Evolutionary conservation across 2,888 invertebrate species (phyloP).

Genomic region (Pardosa pseudoannulata): DNA sequence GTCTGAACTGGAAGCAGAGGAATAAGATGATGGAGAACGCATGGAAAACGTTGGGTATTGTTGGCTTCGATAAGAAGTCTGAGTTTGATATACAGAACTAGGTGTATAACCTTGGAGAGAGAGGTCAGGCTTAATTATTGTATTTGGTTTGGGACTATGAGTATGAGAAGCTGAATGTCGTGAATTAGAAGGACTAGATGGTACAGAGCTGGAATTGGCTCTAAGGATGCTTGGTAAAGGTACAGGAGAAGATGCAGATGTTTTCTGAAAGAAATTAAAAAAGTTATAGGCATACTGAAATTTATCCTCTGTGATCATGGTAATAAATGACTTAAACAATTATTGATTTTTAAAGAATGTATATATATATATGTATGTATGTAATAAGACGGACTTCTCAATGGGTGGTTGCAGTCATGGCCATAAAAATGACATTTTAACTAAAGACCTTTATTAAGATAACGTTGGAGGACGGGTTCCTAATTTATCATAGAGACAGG

Average conservation of each 20-base stretch:
- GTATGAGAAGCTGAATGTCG: constrained; percentile 35
- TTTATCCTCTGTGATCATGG: no score
- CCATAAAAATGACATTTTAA: no score
- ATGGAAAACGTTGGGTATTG: constrained; percentile 77
- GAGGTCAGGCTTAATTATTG: constrained; percentile 15
- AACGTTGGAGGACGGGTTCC: no score
- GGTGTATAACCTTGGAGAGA: constrained; percentile 76
- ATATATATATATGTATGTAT: no score
- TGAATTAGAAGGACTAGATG: constrained; percentile 66
- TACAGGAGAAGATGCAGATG: constrained; percentile 53
- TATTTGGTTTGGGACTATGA: not conserved
- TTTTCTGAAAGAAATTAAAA: constrained; percentile 50
- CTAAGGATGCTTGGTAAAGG: constrained; percentile 36
- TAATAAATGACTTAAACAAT: no score
- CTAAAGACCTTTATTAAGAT: no score
- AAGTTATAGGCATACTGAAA: no score
- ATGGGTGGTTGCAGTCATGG: no score
- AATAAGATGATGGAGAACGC: constrained; percentile 47
- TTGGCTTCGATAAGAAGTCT: constrained; percentile 78
- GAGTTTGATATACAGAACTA: constrained; percentile 77
- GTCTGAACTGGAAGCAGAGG: constrained; percentile 53
- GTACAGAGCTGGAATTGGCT: constrained; percentile 62
- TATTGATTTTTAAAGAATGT: no score
- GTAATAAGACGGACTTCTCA: no score
- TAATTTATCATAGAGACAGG: no score